phyloP scores from a whole-genome alignment of 1,140 invertebrate genomes.

The Polyergus mexicanus region DNA sequence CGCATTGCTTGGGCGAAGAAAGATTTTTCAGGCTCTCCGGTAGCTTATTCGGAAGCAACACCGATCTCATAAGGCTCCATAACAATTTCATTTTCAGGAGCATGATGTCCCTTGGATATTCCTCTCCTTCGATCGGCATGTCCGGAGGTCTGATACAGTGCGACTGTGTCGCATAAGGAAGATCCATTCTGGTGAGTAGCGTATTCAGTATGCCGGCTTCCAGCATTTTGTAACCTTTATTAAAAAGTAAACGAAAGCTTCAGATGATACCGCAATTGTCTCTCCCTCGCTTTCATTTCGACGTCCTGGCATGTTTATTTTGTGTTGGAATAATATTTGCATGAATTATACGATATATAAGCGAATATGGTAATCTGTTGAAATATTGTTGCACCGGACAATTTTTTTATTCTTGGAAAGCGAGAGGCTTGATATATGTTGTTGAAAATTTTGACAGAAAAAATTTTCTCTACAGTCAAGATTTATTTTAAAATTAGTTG shows the following conservation, averaged over 20 bases:
- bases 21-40: constrained; percentile 42
- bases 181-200: constrained; percentile 74
- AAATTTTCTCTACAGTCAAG: too few species aligned
- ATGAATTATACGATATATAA: constrained; percentile 36
- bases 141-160: constrained; percentile 46
- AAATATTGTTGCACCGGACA: not conserved
- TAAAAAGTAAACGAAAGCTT: not conserved
- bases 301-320: not conserved
- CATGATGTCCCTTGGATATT: constrained; percentile 64
- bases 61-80: constrained; percentile 73
- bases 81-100: constrained; percentile 73
- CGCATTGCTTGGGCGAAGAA: constrained; percentile 43
- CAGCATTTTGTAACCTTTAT: constrained; percentile 78
- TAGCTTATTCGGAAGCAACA: constrained; percentile 42
- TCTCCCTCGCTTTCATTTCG: not conserved
- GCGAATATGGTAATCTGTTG: not conserved
- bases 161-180: constrained; percentile 60
- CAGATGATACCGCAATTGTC: too few species aligned
- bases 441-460: not conserved
- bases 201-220: constrained; percentile 72
- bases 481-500: constrained; percentile 1
- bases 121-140: constrained; percentile 45
- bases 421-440: not conserved
- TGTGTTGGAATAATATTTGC: constrained; percentile 48
- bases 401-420: not conserved